Base-by-base conservation (phyloP, 2,888 invertebrate species). In the Protophormia terraenovae region DNA sequence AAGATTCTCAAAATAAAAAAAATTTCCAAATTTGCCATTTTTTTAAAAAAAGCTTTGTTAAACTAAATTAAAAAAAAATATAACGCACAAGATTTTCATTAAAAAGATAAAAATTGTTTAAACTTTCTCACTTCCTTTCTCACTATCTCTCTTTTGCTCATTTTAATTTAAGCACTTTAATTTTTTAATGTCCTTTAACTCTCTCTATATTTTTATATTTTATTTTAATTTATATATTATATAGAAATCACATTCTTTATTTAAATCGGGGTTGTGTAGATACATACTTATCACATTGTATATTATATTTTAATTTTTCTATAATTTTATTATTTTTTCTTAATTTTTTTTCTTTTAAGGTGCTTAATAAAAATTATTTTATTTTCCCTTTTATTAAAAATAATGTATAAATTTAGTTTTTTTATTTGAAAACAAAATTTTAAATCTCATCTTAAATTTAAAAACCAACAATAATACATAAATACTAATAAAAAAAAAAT, bases 181-280 rank as follows among this genome's bases (percentile, higher is more conserved):
- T 35, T 47, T 66, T 38, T 45, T 22, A 58, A 22, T 58, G 27
- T 58, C 55, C 45, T 67, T 35, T 24, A 32, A 35, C 12, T 10
- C 58, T 41, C 19, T 55, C 32, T 45, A n/a, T 50, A 24, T 62
- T 66, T 71, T 50, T 62, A 62, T 76, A 58, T 22, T 38, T 45
- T 29, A 38, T 76, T 27, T 50, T 76, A 76, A 19, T 66, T 22
- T 32, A 32, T 32, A n/a, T n/a, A n/a, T 32, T 41, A 64, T 58
- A 38, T 47, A 22, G 19, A 62, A 64, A 64, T 69, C 66, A 77
- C 71, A 81, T 71, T 84, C 55, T 72, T n/a, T 77, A 78, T 77
- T 84, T 50, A 64, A 78, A 85, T 82, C 73, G 77, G 81, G 81
- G 41, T 81, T 81, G 73, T 81, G 77, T 85, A 78, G 55, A 73